Evolutionary conservation across 2,888 invertebrate species (phyloP), one percentile per base, ranked within the genome.

Genomic region (Synergus itoensis): DNA sequence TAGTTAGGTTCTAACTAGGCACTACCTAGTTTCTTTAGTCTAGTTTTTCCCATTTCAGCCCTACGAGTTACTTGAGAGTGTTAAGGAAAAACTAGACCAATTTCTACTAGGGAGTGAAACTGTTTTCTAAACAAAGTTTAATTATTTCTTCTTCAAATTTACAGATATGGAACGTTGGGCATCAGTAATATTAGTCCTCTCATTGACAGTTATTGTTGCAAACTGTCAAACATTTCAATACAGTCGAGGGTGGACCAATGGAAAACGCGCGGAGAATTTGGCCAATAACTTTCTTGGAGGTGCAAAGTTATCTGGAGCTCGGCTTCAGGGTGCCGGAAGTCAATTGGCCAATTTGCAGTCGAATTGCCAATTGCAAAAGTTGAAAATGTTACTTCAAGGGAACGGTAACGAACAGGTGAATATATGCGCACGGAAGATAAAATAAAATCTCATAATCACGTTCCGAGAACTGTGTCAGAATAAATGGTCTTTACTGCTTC

Each of bases 401-500:
- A 73, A 73, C 73, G n/a, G 40, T 73, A 73, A 73, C 73, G 53
- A 73, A 73, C 73, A 73, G 73, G 73, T 73, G 73, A 73, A 73
- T 73, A 73, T 73, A 53, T 53, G 53, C 53, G 53, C 28, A n/a
- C 53, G 53, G 73, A 53, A 73, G 73, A 73, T 53, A 18, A 73
- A 73, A 73, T 53, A 53, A 73, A 73, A 73, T 73, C 73, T 53
- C 36, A 36, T 73, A 73, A 73, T 73, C 53, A 48, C 73, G 73
- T 73, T 73, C 73, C 53, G 53, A 48, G 73, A 73, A 73, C 73
- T 73, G 73, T 16, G 36, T 53, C 73, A 53, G 67, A 67, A 67
- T 43, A 67, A 67, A 67, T 45, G 45, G 45, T 45, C 45, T 43
- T 11, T 43, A 43, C 11, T 28, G 28, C 28, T 43, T 43, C 67